Evolutionary conservation across 2,113 vertebrate species (phyloP).

Genomic region (Grammomys dolichurus): DNA sequence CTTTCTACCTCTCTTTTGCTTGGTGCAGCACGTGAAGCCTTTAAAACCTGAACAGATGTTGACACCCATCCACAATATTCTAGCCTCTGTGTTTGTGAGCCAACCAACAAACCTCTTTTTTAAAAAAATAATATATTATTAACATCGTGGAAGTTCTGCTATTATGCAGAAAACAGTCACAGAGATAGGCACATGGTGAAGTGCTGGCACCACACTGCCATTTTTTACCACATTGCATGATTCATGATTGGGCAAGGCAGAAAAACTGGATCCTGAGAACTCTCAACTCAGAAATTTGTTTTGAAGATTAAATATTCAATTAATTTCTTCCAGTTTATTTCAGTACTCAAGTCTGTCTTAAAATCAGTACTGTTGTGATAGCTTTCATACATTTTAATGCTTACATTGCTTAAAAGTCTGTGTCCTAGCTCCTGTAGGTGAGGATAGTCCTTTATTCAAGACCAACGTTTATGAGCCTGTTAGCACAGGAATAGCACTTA

Average conservation of each 20-base stretch:
- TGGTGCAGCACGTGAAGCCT: no score
- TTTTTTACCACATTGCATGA: background rate
- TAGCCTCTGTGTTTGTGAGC: background rate
- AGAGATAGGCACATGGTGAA: background rate
- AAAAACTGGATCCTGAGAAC: background rate
- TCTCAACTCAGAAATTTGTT: background rate
- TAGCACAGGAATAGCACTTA: background rate
- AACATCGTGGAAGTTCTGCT: background rate
- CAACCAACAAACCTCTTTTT: background rate
- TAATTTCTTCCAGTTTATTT: background rate
- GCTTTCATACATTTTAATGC: background rate
- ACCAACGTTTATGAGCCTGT: background rate
- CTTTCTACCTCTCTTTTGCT: background rate
- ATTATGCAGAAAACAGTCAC: background rate
- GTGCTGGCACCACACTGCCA: background rate
- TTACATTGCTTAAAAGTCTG: background rate
- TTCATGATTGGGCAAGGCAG: background rate
- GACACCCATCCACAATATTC: background rate
- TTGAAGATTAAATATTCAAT: conserved; percentile 20
- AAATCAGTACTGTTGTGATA: background rate
- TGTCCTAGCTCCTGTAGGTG: background rate
- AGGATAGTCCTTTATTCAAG: background rate
- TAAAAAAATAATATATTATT: no score
- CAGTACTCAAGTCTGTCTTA: background rate
- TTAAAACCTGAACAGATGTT: background rate